These are phyloP conservation scores for Stigmatopora nigra DNA, from an alignment of 2,113 vertebrate species.

Conservation along the genomic window DNA sequence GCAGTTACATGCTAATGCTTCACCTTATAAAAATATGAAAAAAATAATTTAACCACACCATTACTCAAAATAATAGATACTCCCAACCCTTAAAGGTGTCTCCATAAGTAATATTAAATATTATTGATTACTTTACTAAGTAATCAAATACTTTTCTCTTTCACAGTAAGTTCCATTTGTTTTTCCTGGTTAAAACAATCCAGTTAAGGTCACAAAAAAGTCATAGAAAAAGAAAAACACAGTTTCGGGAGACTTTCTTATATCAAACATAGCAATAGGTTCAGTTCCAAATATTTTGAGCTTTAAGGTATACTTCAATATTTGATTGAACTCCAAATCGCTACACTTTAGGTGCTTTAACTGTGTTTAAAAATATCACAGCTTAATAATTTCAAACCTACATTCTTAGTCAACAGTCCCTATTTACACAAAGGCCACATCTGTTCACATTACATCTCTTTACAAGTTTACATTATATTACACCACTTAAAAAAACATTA, in stretches of 20 bases:
- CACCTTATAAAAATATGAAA: not conserved
- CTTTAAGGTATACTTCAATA: not conserved
- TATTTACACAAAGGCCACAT: constrained; percentile 23
- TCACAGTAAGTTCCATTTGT: not conserved
- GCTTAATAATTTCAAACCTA: constrained; percentile 29
- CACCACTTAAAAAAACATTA: constrained; percentile 27
- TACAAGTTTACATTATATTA: constrained; percentile 14
- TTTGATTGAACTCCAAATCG: not conserved
- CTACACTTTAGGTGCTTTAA: not conserved
- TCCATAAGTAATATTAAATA: too few species aligned
- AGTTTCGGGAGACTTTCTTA: not conserved
- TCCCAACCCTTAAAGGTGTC: too few species aligned
- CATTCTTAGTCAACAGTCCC: constrained; percentile 43
- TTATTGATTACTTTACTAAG: not conserved
- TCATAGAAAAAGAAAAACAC: not conserved
- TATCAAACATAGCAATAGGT: not conserved
- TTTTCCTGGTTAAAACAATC: not conserved
- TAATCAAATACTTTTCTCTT: not conserved
- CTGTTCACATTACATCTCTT: constrained; percentile 33
- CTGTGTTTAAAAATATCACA: constrained; percentile 28
- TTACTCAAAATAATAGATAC: not conserved
- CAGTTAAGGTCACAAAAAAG: not conserved
- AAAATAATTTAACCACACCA: not conserved
- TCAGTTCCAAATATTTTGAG: not conserved
- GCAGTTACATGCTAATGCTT: not conserved